Conservation (phyloP, 2,797 vertebrate species). For the Diplodus sargus region DNA sequence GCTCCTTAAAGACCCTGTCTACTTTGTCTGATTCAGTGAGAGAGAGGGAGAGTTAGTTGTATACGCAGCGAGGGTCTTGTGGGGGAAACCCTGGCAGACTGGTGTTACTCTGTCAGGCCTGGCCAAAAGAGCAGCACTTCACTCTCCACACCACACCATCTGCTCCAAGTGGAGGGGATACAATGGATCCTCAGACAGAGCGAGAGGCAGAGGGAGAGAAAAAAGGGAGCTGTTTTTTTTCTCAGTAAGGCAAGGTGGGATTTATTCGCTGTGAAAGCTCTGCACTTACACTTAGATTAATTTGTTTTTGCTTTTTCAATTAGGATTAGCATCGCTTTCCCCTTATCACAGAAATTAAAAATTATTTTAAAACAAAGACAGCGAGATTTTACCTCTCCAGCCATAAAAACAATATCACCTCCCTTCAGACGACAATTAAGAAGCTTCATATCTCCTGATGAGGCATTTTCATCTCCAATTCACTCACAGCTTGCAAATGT, state of each 20-base stretch:
- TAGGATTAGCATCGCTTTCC: conserved; percentile 57
- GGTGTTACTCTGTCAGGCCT: conserved; percentile 92
- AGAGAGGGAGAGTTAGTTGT: conserved; percentile 75
- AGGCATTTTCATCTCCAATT: conserved; percentile 82
- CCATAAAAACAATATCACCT: conserved; percentile 71
- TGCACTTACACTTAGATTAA: conserved; percentile 63
- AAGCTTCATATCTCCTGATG: conserved; percentile 79
- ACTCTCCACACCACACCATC: conserved; percentile 92
- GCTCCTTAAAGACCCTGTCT: conserved; percentile 83
- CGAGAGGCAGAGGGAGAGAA: conserved; percentile 42
- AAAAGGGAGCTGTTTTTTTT: conserved; percentile 51
- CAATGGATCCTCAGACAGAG: conserved; percentile 81
- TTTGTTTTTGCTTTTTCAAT: conserved; percentile 72
- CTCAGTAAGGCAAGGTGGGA: conserved; percentile 66
- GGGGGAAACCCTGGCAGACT: conserved; percentile 90
- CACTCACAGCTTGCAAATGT: conserved; percentile 86
- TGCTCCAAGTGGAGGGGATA: conserved; percentile 88
- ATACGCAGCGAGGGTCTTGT: conserved; percentile 80
- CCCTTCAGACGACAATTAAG: conserved; percentile 78
- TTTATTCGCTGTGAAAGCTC: conserved; percentile 56
- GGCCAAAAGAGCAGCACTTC: conserved; percentile 92
- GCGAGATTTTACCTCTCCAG: conserved; percentile 54
- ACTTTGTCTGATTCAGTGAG: conserved; percentile 85
- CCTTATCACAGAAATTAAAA: conserved; percentile 60
- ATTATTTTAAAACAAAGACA: conserved; percentile 64